Conservation (phyloP, 2,113 vertebrate genomes). For the Corythaixoides concolor region DNA sequence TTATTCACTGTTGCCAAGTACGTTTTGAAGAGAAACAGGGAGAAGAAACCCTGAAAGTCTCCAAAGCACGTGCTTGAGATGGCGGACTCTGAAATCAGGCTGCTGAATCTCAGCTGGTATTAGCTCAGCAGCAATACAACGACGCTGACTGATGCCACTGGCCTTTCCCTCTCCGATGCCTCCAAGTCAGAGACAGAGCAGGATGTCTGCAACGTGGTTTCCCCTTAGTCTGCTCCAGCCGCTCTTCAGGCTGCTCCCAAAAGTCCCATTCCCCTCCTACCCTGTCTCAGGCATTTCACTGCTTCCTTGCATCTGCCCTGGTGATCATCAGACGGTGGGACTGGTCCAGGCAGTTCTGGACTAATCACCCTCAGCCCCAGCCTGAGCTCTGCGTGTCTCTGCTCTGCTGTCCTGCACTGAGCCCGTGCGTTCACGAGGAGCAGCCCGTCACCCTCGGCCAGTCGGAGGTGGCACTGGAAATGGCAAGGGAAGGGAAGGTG, state of each 20-base stretch:
- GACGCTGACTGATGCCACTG: background rate
- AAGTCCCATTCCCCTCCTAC: background rate
- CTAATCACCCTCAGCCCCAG: background rate
- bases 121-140: background rate
- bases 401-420: accelerated
- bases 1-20: background rate
- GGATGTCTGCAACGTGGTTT: background rate
- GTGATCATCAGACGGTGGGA: accelerated
- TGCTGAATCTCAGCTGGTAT: background rate
- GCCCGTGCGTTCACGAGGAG: accelerated
- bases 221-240: background rate
- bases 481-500: accelerated
- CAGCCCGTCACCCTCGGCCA: background rate
- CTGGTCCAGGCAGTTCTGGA: background rate
- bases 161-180: background rate
- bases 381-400: accelerated
- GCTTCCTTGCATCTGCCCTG: accelerated
- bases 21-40: background rate
- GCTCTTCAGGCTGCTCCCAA: background rate
- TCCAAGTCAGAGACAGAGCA: background rate
- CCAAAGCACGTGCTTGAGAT: background rate
- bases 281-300: background rate
- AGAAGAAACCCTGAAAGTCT: background rate
- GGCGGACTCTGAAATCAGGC: background rate
- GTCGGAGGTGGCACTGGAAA: accelerated